phyloP scores from a whole-genome alignment of 2,113 vertebrate genomes.

The Beaufortia kweichowensis region DNA sequence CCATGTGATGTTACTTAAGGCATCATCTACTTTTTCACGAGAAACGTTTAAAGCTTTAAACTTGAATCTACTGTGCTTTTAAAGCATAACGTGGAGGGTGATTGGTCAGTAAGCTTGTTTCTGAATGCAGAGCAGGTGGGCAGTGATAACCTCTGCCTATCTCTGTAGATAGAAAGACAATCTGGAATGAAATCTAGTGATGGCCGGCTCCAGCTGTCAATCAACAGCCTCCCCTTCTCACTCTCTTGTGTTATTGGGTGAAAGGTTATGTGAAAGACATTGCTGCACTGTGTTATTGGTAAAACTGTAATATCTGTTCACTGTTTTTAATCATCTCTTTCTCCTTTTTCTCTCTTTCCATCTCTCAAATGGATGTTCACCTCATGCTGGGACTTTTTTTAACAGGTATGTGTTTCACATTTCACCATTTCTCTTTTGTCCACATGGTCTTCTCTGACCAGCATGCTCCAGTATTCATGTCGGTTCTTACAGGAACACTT shows the following conservation, averaged over 20 bases:
- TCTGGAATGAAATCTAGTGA: conserved; percentile 76
- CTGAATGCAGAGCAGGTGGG: conserved; percentile 68
- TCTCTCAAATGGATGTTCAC: conserved; percentile 56
- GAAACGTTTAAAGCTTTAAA: not conserved
- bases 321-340: conserved; percentile 28
- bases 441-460: conserved; percentile 9
- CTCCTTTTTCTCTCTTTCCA: conserved; percentile 32
- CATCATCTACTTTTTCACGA: not conserved
- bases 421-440: not conserved
- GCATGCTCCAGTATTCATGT: not conserved
- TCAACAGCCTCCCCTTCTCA: conserved; percentile 51
- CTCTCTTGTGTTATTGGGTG: conserved; percentile 13
- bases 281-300: conserved; percentile 19
- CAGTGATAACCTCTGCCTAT: conserved; percentile 77
- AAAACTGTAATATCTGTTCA: not conserved
- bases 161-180: conserved; percentile 72
- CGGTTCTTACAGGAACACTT: not conserved
- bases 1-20: not conserved
- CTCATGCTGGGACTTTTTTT: conserved; percentile 57
- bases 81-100: conserved; percentile 39
- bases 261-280: conserved; percentile 51
- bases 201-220: conserved; percentile 66
- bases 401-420: conserved; percentile 47
- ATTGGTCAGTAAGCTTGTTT: conserved; percentile 73
- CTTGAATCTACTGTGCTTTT: conserved; percentile 7